Percentiles rank a stretch among this genome's conserved stretches.
Conservation (phyloP, 2,113 vertebrate genomes). For the Scartelaos histophorus region DNA sequence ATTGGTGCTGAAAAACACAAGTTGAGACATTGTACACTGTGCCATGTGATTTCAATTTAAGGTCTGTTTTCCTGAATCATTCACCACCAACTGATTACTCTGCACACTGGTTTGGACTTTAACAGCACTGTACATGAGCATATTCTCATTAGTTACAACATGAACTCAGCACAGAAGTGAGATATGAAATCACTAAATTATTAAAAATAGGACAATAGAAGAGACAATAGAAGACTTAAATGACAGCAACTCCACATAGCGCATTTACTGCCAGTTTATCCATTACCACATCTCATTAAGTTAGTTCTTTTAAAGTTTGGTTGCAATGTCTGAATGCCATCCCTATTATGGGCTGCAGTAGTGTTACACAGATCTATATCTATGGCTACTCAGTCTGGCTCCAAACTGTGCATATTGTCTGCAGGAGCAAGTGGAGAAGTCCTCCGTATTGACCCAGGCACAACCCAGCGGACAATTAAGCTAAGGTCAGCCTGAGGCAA, state of each 20-base stretch:
- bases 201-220: not conserved
- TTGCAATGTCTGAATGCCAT: conserved; percentile 44
- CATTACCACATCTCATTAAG: conserved; percentile 48
- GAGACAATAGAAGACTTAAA: not conserved
- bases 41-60: conserved; percentile 20
- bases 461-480: conserved; percentile 24
- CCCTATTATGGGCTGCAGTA: conserved; percentile 64
- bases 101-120: not conserved
- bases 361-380: conserved; percentile 65
- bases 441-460: conserved; percentile 56
- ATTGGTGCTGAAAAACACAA: not conserved
- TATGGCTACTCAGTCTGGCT: conserved; percentile 60
- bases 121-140: not conserved
- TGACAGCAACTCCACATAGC: not conserved
- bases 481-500: conserved; percentile 53
- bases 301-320: conserved; percentile 40
- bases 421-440: conserved; percentile 45
- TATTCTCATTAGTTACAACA: not conserved
- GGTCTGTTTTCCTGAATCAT: conserved; percentile 33
- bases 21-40: conserved; percentile 7
- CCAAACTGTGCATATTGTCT: conserved; percentile 46
- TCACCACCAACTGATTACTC: conserved; percentile 23
- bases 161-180: not conserved
- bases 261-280: not conserved
- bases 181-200: not conserved